These are phyloP conservation scores for Volucella inanis DNA, from an alignment of 2,888 invertebrate genomes.

Conservation along the genomic window DNA sequence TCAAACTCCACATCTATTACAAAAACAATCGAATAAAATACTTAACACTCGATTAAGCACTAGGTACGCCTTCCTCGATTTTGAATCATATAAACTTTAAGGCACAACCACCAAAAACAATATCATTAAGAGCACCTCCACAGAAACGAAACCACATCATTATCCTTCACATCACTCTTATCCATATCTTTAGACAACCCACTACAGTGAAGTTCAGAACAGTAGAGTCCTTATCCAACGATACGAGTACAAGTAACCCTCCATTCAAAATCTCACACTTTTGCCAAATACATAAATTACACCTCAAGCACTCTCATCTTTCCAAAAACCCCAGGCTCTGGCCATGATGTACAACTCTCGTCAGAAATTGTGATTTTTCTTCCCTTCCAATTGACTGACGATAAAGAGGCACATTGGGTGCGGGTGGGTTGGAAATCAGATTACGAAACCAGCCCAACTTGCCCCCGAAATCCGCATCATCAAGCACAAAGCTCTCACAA, in stretches of 20 bases:
- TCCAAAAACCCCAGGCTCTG: neutral
- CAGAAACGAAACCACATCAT: slow-evolving; percentile 41
- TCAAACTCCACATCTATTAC: slow-evolving; percentile 8
- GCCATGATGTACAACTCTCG: slow-evolving; percentile 3
- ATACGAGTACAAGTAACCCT: neutral
- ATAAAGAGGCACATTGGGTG: neutral
- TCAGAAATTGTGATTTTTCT: neutral
- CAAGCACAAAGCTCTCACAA: slow-evolving; percentile 41
- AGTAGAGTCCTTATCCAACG: neutral
- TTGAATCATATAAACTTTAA: slow-evolving; percentile 5
- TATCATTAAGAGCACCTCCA: slow-evolving; percentile 20
- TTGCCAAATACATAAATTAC: slow-evolving; percentile 49
- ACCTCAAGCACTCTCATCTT: slow-evolving; percentile 24
- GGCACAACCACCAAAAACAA: slow-evolving; percentile 14
- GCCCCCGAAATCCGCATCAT: slow-evolving; percentile 17
- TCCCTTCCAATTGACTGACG: slow-evolving; percentile 1
- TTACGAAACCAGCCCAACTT: slow-evolving; percentile 34
- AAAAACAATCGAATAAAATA: slow-evolving; percentile 55
- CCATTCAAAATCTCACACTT: slow-evolving; percentile 21
- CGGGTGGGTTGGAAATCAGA: slow-evolving; percentile 32
- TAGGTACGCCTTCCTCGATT: slow-evolving; percentile 21
- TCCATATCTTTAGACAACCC: slow-evolving; percentile 38
- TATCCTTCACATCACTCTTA: slow-evolving; percentile 57
- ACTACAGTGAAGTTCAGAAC: slow-evolving; percentile 19
- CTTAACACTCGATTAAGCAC: slow-evolving; percentile 51